Evolutionary conservation across 2,113 vertebrate species (phyloP).

Genomic region (Sarotherodon lohbergeri): DNA sequence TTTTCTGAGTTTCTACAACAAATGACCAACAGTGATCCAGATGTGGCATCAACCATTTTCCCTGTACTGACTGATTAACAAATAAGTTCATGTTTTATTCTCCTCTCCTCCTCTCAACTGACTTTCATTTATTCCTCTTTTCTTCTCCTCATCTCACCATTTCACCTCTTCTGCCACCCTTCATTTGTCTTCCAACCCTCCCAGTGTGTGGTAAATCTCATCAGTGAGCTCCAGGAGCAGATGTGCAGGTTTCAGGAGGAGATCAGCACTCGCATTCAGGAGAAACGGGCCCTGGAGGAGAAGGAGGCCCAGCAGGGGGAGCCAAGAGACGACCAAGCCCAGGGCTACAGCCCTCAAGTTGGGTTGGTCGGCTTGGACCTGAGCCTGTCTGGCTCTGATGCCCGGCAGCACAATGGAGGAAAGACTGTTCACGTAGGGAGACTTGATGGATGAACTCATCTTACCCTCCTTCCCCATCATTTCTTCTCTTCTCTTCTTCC

Average conservation of each 20-base stretch:
- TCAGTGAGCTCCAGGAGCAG: constrained; percentile 98
- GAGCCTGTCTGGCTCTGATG: constrained; percentile 43
- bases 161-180: constrained; percentile 9
- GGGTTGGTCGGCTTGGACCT: constrained; percentile 31
- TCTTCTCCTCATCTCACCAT: background rate
- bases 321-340: constrained; percentile 38
- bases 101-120: background rate
- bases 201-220: constrained; percentile 97
- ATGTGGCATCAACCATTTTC: background rate
- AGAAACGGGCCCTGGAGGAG: constrained; percentile 82
- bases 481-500: constrained; percentile 10
- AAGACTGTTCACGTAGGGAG: constrained; percentile 88
- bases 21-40: background rate
- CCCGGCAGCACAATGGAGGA: constrained; percentile 68
- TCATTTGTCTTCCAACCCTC: constrained; percentile 18
- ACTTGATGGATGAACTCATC: constrained; percentile 69
- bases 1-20: background rate
- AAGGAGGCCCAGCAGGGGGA: constrained; percentile 61
- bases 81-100: background rate
- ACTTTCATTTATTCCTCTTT: background rate
- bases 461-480: constrained; percentile 17
- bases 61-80: constrained; percentile 4
- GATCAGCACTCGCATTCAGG: constrained; percentile 93
- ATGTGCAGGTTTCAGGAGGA: constrained; percentile 97
- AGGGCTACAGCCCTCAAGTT: constrained; percentile 33